phyloP scores from a whole-genome alignment of 2,888 invertebrate species.

The Cloeon dipterum region DNA sequence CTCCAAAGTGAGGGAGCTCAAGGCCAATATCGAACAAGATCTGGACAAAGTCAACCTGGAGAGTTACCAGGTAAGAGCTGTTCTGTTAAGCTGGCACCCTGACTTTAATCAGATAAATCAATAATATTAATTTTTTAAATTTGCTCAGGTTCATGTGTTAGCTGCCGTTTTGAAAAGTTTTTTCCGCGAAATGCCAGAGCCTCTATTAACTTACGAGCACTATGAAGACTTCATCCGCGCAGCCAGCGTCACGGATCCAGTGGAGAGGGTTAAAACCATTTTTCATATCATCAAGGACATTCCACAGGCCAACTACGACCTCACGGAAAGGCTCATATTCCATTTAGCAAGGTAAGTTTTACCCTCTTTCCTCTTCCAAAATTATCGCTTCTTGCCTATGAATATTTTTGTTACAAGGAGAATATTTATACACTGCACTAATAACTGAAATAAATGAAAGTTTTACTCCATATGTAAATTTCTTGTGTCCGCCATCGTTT shows the following conservation, averaged over 20 bases:
- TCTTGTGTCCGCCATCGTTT: too few species aligned
- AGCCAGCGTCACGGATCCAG: constrained; percentile 58
- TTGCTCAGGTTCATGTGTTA: constrained; percentile 49
- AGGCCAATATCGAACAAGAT: constrained; percentile 47
- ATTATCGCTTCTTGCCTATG: too few species aligned
- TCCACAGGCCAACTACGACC: constrained; percentile 69
- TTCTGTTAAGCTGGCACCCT: too few species aligned
- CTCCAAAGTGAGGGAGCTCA: constrained; percentile 57
- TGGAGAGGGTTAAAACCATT: constrained; percentile 60
- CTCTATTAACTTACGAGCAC: constrained; percentile 74
- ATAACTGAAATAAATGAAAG: too few species aligned
- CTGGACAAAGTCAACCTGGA: constrained; percentile 47
- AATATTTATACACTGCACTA: too few species aligned
- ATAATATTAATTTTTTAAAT: too few species aligned
- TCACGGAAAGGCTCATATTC: constrained; percentile 79
- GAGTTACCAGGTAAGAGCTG: constrained; percentile 42
- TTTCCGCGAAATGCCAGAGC: constrained; percentile 83
- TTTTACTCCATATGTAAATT: too few species aligned
- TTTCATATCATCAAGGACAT: constrained; percentile 73
- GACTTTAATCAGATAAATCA: too few species aligned
- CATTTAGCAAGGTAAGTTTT: constrained; percentile 56
- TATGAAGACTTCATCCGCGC: constrained; percentile 88
- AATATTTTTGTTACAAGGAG: too few species aligned
- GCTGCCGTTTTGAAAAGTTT: constrained; percentile 75
- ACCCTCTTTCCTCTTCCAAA: too few species aligned